These are phyloP conservation scores for Oxyteleia sp. DNA, from an alignment of 2,888 invertebrate genomes.

Conservation along the genomic window DNA sequence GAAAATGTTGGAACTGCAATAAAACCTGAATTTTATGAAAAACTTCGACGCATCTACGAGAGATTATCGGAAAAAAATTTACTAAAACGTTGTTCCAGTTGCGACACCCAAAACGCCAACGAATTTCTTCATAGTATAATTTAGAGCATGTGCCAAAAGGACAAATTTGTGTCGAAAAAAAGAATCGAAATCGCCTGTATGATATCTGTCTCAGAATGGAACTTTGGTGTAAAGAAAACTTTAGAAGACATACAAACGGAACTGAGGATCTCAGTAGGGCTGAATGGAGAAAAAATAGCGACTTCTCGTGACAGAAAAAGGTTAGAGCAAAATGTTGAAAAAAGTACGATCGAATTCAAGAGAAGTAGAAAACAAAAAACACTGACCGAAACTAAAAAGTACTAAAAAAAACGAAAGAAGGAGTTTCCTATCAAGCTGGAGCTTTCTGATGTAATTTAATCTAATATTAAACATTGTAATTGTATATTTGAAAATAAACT, in stretches of 20 bases:
- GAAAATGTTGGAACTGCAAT: conserved; percentile 18
- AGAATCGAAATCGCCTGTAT: conserved; percentile 5
- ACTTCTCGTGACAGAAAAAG: conserved; percentile 12
- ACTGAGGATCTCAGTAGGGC: background rate
- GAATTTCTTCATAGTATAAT: conserved; percentile 11
- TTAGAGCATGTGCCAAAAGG: conserved; percentile 7
- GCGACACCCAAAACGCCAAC: conserved; percentile 12
- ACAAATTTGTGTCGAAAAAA: conserved; percentile 13
- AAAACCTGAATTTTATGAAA: conserved; percentile 9
- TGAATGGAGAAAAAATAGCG: conserved; percentile 7
- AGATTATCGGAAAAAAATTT: conserved; percentile 17
- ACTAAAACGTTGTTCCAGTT: conserved; percentile 12
- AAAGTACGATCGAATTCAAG: conserved; percentile 25
- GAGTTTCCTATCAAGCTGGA: conserved; percentile 17
- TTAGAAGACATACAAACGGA: background rate
- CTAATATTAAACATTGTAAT: no score
- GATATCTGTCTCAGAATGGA: conserved; percentile 13
- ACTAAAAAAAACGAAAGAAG: conserved; percentile 14
- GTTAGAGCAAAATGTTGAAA: conserved; percentile 28
- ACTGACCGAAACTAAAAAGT: conserved; percentile 5
- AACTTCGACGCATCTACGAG: conserved; percentile 10
- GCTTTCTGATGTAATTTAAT: no score
- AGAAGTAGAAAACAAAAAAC: conserved; percentile 44
- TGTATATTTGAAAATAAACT: no score
- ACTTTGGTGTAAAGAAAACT: conserved; percentile 10